Evolutionary conservation across 2,888 invertebrate genomes (phyloP).

Genomic region (Buathra laborator): DNA sequence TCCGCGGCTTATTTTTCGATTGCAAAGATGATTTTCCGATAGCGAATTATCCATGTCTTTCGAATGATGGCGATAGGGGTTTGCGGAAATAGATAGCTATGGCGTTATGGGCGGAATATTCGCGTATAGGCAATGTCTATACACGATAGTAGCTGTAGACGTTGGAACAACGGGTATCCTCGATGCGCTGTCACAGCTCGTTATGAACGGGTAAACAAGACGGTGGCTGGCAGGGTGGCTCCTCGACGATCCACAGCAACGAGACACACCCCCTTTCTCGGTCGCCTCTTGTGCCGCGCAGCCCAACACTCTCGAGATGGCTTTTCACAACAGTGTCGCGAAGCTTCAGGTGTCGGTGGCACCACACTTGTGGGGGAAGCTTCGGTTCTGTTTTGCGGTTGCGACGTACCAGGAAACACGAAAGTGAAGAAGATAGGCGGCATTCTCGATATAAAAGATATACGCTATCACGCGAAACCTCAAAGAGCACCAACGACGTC

Average conservation of each 20-base stretch:
- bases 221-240: slow-evolving; percentile 29
- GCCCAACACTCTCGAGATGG: slow-evolving; percentile 57
- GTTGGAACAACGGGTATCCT: slow-evolving; percentile 33
- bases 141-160: slow-evolving; percentile 26
- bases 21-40: slow-evolving; percentile 14
- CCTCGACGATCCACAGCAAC: slow-evolving; percentile 45
- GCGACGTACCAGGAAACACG: slow-evolving; percentile 47
- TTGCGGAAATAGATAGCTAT: background rate
- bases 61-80: background rate
- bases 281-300: slow-evolving; percentile 17
- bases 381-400: background rate
- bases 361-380: slow-evolving; percentile 22
- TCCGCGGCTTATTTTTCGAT: background rate
- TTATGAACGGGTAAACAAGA: slow-evolving; percentile 58
- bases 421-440: slow-evolving; percentile 52
- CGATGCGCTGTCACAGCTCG: slow-evolving; percentile 50
- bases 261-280: slow-evolving; percentile 10
- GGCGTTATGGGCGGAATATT: slow-evolving; percentile 30
- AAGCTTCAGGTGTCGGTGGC: slow-evolving; percentile 53
- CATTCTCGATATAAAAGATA: slow-evolving; percentile 59
- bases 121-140: background rate
- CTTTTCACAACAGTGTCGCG: slow-evolving; percentile 50
- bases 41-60: slow-evolving; percentile 9
- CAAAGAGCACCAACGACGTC: slow-evolving; percentile 60
- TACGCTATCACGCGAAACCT: slow-evolving; percentile 61